Base-by-base conservation (phyloP, 2,888 invertebrate species). In the Candidula unifasciata region DNA sequence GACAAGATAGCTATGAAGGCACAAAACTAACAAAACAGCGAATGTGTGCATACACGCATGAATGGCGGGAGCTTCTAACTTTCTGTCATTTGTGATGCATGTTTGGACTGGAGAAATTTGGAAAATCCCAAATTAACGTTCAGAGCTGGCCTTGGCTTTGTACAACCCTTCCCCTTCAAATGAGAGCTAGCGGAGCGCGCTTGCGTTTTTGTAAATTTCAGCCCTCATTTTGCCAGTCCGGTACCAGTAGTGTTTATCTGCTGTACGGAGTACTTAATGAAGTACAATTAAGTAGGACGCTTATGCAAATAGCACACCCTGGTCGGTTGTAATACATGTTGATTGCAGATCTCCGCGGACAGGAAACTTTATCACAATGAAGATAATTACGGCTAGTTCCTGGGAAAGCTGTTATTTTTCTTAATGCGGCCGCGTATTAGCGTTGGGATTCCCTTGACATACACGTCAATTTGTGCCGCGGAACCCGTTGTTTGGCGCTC, bases 281-380 rank as follows among this genome's bases (percentile, higher is more conserved):
- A 66, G 76, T 52, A 60, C 57, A 52, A 66, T 82, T 37, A 74
- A 3, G 60, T 66, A 27, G 64, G 44, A 52, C 52, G 30, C 52
- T 54, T 82, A 82, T 82, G 81, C 81, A 82, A 82, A 82, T 82
- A 60, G 35, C 57, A 73, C 37, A 57, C 60, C 24, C 60, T 6
- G 44, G 73, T 33, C 27, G 13, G 82, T 76, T 64, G 30, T 74
- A 66, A 76, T 76, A 18, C 74, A 73, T 82, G 76, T 24, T 76
- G 37, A 82, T 82, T 73, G 66, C 33, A 13, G 5, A n/a, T 35
- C 73, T 37, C 57, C 37, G 35, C 57, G 79, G 57, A 82, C 44
- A 64, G 13, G 44, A 57, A 21, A 57, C 66, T 82, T 82, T 24
- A 82, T 74, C 76, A 74, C 73, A 76, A 64, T 82, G 73, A 44